Base-by-base conservation (phyloP, 2,797 vertebrate genomes). In the Melopsittacus undulatus region DNA sequence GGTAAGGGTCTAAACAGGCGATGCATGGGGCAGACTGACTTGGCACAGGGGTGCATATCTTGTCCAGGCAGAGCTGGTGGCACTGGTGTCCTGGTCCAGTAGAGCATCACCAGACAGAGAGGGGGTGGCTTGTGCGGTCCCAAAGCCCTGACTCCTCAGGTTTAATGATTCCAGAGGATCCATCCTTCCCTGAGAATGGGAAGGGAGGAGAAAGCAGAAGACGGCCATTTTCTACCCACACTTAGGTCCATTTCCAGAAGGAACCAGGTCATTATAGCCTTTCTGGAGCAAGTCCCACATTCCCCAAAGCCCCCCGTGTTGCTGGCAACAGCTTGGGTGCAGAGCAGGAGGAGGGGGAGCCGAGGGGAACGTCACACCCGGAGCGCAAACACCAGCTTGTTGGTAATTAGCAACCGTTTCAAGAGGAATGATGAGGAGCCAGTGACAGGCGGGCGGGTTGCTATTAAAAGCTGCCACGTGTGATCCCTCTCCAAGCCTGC, bases 391-490 rank as follows among this genome's bases (percentile, higher is more conserved):
- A 87, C 82, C 23, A 16, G 83, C 88, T 96, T 80, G 79, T 46
- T 77, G 95, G 92, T 92, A 97, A 97, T 97, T 97, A 97, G 94
- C 92, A 86, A 92, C 57, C 11, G 61, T 59, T 96, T 96, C 96
- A 88, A 95, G 97, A 91, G 94, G 90, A 62, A 70, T 82, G 87
- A 95, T 92, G 96, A 97, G 96, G 74, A 95, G 83, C 83, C 63
- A 21, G 85, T 95, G 97, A 97, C 96, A 97, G 95, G 90, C 72
- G 29, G 95, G 94, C 36, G 87, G 82, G 89, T 78, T 96, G 73
- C 95, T 97, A 97, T 97, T 96, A 97, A 97, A 97, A 97, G 96
- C 95, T 91, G 91, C 91, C 96, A 95, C 94, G 92, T 96, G 96
- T 95, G 92, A 95, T 92, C 92, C 92, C 77, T 95, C 92, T 88